Evolutionary conservation across 2,888 invertebrate species (phyloP), one percentile per base, ranked within the genome.

Genomic region (Drosophila formosana): DNA sequence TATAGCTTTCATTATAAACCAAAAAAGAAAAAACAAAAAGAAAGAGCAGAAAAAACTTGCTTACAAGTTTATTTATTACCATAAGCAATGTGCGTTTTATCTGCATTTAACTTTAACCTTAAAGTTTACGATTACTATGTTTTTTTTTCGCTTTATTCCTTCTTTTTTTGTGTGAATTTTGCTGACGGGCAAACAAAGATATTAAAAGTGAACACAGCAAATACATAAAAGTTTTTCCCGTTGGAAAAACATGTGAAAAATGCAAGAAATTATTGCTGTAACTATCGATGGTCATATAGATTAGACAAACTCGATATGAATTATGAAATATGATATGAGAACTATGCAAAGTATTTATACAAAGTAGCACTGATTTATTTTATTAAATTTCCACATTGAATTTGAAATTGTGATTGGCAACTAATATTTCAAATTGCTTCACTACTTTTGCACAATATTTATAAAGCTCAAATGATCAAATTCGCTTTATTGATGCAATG

Each of bases 51-150:
- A 11, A n/a, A 39, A 41, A 50, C 23, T 57, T 47, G 28, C 28
- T 47, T 37, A 13, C 26, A 37, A 39, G 5, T 45, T 45, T 34
- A 56, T 52, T 52, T 52, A 52, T 39, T 26, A 39, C 39, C 51
- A 37, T 9, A 18, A 28, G 26, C 28, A 26, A 13, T 52, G 26
- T 9, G 26, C 11, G 18, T 26, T 30, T 23, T 23, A 34, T 11
- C 2, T 34, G 6, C 32, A 11, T 43, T 43, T 28, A 11, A 28
- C 18, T 41, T 41, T 11, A 8, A 41, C 3, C 28, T 53, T 51
- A 7, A 37, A 37, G 23, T 18, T 34, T n/a, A 26, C 25, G 28
- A 9, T 30, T 18, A 8, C 28, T 13, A 28, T 41, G 6, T 11
- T 13, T 18, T 18, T 13, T 39, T 39, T 2, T 28, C 7, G 6